phyloP scores from a whole-genome alignment of 2,888 invertebrate species.

The Trachelus stipa region DNA sequence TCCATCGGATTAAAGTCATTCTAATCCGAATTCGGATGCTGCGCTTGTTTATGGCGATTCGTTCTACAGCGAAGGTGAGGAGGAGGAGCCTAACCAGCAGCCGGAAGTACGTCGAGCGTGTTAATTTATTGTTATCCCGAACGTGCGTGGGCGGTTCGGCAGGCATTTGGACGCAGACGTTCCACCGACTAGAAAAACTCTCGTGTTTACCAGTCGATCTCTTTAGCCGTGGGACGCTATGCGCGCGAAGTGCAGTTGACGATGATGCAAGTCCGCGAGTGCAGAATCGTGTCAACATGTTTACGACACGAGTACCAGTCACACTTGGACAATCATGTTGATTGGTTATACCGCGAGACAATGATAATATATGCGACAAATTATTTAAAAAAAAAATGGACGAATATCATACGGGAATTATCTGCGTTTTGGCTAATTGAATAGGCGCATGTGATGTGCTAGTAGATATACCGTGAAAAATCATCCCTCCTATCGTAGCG shows the following conservation, averaged over 20 bases:
- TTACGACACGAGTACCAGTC: constrained; percentile 11
- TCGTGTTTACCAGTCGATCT: neutral
- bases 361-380: neutral
- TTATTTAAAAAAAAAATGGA: neutral
- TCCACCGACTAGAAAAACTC: neutral
- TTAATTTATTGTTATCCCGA: neutral
- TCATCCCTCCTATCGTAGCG: neutral
- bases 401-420: neutral
- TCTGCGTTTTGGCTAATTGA: neutral
- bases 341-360: neutral
- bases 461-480: neutral
- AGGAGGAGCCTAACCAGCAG: neutral
- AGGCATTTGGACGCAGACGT: neutral
- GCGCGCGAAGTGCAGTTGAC: neutral
- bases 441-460: neutral
- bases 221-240: neutral
- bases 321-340: constrained; percentile 6
- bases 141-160: neutral
- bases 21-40: neutral
- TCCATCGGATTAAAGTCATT: no score
- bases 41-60: neutral
- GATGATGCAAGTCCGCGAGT: constrained; percentile 4
- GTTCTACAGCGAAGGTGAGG: neutral
- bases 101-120: neutral
- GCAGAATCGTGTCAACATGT: constrained; percentile 23